Evolutionary conservation across 2,888 invertebrate genomes (phyloP).

Genomic region (Dermolepida albohirtum): DNA sequence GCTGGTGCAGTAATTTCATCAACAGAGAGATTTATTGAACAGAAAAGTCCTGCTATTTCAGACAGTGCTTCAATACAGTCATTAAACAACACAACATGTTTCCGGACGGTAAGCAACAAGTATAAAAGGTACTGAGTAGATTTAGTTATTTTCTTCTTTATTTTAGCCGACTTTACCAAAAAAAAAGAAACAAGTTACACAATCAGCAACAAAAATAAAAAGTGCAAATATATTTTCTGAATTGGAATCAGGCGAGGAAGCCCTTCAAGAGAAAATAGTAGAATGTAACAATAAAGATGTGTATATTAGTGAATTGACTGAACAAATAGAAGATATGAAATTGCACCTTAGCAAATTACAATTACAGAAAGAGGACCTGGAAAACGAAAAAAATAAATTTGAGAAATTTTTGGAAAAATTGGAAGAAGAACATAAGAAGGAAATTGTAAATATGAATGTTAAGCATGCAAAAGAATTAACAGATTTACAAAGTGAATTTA

Average conservation of each 20-base stretch:
- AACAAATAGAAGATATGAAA: conserved; percentile 68
- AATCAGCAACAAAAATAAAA: conserved; percentile 41
- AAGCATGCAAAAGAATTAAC: conserved; percentile 10
- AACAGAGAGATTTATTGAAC: conserved; percentile 61
- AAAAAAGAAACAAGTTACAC: conserved; percentile 52
- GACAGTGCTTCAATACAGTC: conserved; percentile 54
- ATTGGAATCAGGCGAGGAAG: conserved; percentile 55
- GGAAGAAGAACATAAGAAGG: conserved; percentile 65
- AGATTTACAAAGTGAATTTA: conserved; percentile 2
- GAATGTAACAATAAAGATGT: conserved; percentile 69
- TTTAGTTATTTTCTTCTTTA: conserved; percentile 13
- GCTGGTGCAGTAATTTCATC: conserved; percentile 63
- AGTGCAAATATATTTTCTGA: conserved; percentile 26
- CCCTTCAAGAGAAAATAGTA: conserved; percentile 67
- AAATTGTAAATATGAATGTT: conserved; percentile 21
- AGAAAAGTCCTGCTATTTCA: conserved; percentile 60
- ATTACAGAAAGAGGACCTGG: conserved; percentile 62
- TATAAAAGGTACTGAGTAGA: conserved; percentile 1
- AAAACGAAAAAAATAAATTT: conserved; percentile 61
- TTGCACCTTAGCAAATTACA: conserved; percentile 64
- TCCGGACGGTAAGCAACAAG: conserved; percentile 61
- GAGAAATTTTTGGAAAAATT: conserved; percentile 55
- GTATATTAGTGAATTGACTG: conserved; percentile 66
- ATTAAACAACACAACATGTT: conserved; percentile 55
- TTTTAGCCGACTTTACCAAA: conserved; percentile 50